Conservation (phyloP, 2,888 invertebrate species). For the Atethmia centrago region DNA sequence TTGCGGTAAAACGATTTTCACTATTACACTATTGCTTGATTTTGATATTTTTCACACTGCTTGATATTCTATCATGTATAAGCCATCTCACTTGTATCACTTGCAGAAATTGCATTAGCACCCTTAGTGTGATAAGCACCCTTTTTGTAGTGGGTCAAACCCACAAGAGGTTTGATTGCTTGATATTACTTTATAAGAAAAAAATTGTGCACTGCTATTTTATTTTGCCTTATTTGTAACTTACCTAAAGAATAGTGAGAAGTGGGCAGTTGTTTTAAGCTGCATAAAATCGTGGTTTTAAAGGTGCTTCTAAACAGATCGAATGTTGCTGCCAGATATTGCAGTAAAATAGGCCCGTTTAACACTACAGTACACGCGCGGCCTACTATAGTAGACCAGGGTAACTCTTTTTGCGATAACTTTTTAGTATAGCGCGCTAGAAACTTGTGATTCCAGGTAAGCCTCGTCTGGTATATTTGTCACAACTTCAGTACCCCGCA, state of each 20-base stretch:
- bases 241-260: no score
- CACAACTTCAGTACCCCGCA: no score
- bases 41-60: background rate
- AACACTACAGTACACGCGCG: no score
- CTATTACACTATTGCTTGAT: slow-evolving; percentile 2
- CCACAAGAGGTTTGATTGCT: background rate
- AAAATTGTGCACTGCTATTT: background rate
- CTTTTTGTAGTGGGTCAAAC: background rate
- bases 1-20: background rate
- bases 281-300: background rate
- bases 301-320: no score
- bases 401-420: no score
- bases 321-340: background rate
- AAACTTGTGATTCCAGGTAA: no score
- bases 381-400: no score
- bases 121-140: background rate
- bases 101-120: background rate
- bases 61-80: background rate
- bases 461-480: no score
- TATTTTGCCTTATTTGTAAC: background rate
- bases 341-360: background rate
- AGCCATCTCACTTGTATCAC: background rate
- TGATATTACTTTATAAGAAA: background rate
- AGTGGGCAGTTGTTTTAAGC: no score
- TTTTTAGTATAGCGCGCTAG: no score